Evolutionary conservation across 2,797 vertebrate genomes (phyloP).

Genomic region (Chanos chanos): DNA sequence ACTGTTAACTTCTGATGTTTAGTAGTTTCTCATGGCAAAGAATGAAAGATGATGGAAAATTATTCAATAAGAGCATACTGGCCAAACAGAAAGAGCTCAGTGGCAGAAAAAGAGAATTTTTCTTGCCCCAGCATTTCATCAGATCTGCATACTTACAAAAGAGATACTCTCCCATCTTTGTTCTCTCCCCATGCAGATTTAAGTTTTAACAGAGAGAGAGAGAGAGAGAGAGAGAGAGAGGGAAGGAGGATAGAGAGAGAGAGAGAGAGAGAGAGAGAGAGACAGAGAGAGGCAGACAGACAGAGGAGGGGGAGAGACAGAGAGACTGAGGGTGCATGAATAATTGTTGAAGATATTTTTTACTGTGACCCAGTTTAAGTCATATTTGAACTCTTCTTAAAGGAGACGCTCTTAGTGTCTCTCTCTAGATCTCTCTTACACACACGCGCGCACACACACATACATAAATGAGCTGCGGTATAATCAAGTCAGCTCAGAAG

Average conservation of each 20-base stretch:
- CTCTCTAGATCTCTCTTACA: neutral
- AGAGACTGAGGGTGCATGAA: slow-evolving; percentile 73
- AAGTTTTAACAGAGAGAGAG: slow-evolving; percentile 64
- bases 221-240: slow-evolving; percentile 39
- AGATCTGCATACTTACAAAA: slow-evolving; percentile 49
- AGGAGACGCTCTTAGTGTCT: slow-evolving; percentile 54
- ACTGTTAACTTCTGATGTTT: too few relatives aligned
- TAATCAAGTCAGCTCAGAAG: too few relatives aligned
- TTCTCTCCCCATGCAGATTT: slow-evolving; percentile 61
- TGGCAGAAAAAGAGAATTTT: slow-evolving; percentile 29
- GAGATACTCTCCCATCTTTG: slow-evolving; percentile 51
- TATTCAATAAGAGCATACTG: too few relatives aligned
- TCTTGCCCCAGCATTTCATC: slow-evolving; percentile 61
- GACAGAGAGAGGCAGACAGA: neutral
- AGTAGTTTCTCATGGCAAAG: too few relatives aligned
- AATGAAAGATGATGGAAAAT: too few relatives aligned
- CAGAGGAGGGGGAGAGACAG: slow-evolving; percentile 42
- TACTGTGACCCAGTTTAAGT: slow-evolving; percentile 79
- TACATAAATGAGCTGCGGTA: too few relatives aligned
- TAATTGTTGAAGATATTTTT: slow-evolving; percentile 82
- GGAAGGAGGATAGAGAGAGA: neutral
- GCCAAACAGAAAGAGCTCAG: slow-evolving; percentile 15
- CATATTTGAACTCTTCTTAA: slow-evolving; percentile 67
- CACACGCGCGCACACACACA: neutral
- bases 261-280: slow-evolving; percentile 51